Conservation (phyloP, 2,797 vertebrate genomes). For the Malacoraja senta region DNA sequence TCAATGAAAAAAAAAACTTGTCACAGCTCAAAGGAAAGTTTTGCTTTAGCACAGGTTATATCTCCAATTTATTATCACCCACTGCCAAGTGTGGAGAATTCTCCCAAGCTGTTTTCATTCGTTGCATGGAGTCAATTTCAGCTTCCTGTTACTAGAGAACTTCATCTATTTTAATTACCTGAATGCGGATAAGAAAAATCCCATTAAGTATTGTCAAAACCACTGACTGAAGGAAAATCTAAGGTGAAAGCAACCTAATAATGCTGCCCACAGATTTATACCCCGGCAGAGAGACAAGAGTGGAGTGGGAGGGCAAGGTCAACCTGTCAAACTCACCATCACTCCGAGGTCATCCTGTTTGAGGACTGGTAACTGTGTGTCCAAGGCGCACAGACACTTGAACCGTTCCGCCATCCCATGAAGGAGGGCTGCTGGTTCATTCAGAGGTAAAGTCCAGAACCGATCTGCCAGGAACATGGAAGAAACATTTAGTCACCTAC, state of each 20-base stretch:
- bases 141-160: too few relatives aligned
- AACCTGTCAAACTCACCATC: constrained; percentile 66
- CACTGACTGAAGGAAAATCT: background rate
- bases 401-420: constrained; percentile 75
- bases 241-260: background rate
- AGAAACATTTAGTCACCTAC: background rate
- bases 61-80: background rate
- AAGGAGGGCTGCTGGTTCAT: constrained; percentile 71
- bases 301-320: background rate
- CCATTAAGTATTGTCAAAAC: background rate
- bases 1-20: background rate
- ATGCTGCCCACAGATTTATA: background rate
- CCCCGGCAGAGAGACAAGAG: background rate
- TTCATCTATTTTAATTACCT: background rate
- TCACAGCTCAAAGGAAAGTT: background rate
- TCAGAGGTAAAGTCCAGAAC: constrained; percentile 74
- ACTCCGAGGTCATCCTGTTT: constrained; percentile 75
- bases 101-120: background rate
- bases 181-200: background rate
- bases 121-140: background rate
- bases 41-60: background rate
- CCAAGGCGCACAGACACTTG: constrained; percentile 71
- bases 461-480: constrained; percentile 61
- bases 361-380: constrained; percentile 82
- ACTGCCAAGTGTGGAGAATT: background rate